Evolutionary conservation across 1,140 invertebrate species (phyloP), one percentile per base, ranked within the genome.

Genomic region (Tetraneura akinire): DNA sequence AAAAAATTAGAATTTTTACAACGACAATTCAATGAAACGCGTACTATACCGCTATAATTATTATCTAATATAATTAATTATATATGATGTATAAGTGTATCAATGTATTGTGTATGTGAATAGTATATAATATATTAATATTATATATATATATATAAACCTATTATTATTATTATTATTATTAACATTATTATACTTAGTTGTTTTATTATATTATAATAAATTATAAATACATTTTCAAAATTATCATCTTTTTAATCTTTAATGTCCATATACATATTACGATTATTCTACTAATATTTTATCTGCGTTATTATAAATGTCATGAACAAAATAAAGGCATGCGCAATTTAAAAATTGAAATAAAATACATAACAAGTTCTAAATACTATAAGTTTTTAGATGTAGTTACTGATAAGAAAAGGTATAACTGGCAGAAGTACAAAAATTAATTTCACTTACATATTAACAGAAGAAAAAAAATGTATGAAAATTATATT

Each of bases 151-250:
- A 45, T n/a, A 66, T 70, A 51, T 11, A n/a, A n/a, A 32, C 21
- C 29, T 51, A 51, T 37, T 71, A 71, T 26, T n/a, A n/a, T n/a
- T n/a, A n/a, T 16, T 51, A 71, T 51, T 71, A 71, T 23, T 71
- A 71, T 71, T 71, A 51, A 29, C 26, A 51, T 11, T 26, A 68
- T 47, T 47, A 68, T 68, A 47, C 45, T 14, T 71, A 71, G 68
- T 71, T 71, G 68, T 51, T 71, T 49, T 71, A 71, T n/a, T 51
- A 71, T 51, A 71, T n/a, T n/a, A n/a, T 71, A 71, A 71, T 71
- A 71, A 51, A 71, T 51, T 8, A 71, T 71, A 71, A 71, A 71
- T 51, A 51, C 45, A 71, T 51, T 71, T 71, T 71, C 68, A 71
- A 71, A 71, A 66, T 13, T 42, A 37, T 37, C 3, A 8, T 37